Evolutionary conservation across 2,888 invertebrate species (phyloP).

Genomic region (Pyrocoelia pectoralis): DNA sequence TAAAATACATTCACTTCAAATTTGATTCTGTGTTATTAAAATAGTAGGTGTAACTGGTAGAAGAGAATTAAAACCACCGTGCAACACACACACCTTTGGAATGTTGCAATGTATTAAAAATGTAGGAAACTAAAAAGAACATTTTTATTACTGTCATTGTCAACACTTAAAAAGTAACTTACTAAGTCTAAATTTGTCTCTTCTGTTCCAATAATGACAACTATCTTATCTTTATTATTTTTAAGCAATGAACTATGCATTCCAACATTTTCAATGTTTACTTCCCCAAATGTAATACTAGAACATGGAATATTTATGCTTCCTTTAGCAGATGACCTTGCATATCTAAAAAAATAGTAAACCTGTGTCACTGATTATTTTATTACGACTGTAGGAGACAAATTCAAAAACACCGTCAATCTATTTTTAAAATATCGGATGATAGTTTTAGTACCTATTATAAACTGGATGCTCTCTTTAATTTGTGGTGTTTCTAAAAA

Average conservation of each 20-base stretch:
- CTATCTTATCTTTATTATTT: slow-evolving; percentile 70
- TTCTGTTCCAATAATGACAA: slow-evolving; percentile 81
- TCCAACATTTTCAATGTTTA: slow-evolving; percentile 75
- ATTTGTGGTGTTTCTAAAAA: too few relatives aligned
- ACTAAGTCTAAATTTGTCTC: slow-evolving; percentile 81
- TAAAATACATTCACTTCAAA: too few relatives aligned
- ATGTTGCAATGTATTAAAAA: slow-evolving; percentile 82
- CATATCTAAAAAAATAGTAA: slow-evolving; percentile 65
- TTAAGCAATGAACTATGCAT: slow-evolving; percentile 68
- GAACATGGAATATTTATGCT: slow-evolving; percentile 92
- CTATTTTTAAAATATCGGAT: too few relatives aligned
- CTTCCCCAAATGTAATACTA: slow-evolving; percentile 75
- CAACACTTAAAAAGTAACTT: too few relatives aligned
- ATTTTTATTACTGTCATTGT: too few relatives aligned
- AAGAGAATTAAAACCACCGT: slow-evolving; percentile 87
- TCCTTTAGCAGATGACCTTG: slow-evolving; percentile 78
- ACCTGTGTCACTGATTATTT: too few relatives aligned
- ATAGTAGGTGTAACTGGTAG: slow-evolving; percentile 71
- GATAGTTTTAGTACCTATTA: too few relatives aligned
- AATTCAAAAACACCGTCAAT: too few relatives aligned
- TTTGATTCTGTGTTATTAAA: slow-evolving; percentile 45
- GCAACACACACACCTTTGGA: slow-evolving; percentile 82
- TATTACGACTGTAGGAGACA: too few relatives aligned
- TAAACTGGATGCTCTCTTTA: too few relatives aligned
- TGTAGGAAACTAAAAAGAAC: slow-evolving; percentile 78